Evolutionary conservation across 2,888 invertebrate genomes (phyloP), one percentile per base, ranked within the genome.

Genomic region (Serripes groenlandicus): DNA sequence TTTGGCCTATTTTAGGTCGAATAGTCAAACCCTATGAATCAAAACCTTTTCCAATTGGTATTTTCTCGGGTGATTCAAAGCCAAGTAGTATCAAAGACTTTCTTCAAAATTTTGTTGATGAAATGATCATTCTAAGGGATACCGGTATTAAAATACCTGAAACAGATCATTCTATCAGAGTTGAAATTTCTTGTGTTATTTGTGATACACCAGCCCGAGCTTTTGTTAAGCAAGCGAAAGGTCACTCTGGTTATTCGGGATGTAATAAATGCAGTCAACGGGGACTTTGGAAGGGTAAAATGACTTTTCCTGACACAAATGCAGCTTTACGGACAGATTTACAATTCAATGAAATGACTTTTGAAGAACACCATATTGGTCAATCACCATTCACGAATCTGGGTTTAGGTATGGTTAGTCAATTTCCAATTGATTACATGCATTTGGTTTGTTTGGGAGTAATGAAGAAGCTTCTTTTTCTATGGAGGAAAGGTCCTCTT

Each of bases 391-490:
- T 87, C 7, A 56, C 26, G 49, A 52, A 81, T 11, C 49, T 88
- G n/a, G 26, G 76, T 26, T 58, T 91, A 68, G 85, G 88, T 1
- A 71, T 89, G 79, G 83, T 91, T 23, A 37, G 80, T 18, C 80
- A 88, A 60, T 89, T 93, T 83, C 89, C 90, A 9, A 58, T 92
- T 11, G 92, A 93, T 78, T 91, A 90, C 58, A 93, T 93, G 93
- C 93, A 93, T 75, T 82, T 90, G 11, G 88, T 91, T 3, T 92
- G 91, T 69, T 70, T 92, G 15, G 93, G 93, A 70, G 90, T 92
- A 4, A 76, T 86, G 54, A 89, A 83, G 77, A 75, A 83, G 30
- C 32, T 90, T 4, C 35, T 91, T 32, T 11, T 70, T 11, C 54
- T 85, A 30, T 89, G 89, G 87, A 82, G 84, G 30, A 84, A 78